These are phyloP conservation scores for Drusus annulatus DNA, from an alignment of 1,140 invertebrate species.

Conservation along the genomic window DNA sequence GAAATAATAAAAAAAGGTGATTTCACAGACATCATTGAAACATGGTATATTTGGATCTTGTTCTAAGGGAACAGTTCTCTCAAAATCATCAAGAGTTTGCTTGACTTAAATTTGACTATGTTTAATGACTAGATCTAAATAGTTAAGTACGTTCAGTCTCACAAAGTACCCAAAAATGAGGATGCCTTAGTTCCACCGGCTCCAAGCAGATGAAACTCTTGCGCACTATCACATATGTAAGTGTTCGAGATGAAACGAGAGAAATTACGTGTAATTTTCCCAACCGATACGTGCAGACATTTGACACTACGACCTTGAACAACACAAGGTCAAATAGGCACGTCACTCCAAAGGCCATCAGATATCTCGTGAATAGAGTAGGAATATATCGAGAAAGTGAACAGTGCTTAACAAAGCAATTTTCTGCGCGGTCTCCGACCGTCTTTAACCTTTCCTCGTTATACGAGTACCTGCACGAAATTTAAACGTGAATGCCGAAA, in stretches of 20 bases:
- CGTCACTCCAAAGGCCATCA: neutral
- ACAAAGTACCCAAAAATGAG: too few relatives aligned
- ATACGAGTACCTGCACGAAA: neutral
- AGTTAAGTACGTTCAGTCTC: too few relatives aligned
- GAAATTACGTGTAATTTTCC: neutral
- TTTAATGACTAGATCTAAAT: too few relatives aligned
- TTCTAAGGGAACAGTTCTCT: too few relatives aligned
- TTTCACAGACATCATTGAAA: too few relatives aligned
- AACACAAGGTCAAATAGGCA: neutral
- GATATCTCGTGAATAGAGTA: neutral
- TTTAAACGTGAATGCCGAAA: neutral
- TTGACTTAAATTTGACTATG: too few relatives aligned
- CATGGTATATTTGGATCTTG: too few relatives aligned
- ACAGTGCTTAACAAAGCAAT: constrained; percentile 1
- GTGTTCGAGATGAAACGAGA: neutral
- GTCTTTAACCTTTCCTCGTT: constrained; percentile 8
- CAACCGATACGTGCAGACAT: neutral
- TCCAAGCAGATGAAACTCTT: neutral
- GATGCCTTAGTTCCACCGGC: too few relatives aligned
- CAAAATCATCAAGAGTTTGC: too few relatives aligned
- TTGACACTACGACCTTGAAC: neutral
- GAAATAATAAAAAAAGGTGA: too few relatives aligned
- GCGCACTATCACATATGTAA: neutral
- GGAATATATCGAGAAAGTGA: neutral
- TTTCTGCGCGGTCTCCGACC: neutral